Base-by-base conservation (phyloP, 2,888 invertebrate species). In the Timema cristinae region DNA sequence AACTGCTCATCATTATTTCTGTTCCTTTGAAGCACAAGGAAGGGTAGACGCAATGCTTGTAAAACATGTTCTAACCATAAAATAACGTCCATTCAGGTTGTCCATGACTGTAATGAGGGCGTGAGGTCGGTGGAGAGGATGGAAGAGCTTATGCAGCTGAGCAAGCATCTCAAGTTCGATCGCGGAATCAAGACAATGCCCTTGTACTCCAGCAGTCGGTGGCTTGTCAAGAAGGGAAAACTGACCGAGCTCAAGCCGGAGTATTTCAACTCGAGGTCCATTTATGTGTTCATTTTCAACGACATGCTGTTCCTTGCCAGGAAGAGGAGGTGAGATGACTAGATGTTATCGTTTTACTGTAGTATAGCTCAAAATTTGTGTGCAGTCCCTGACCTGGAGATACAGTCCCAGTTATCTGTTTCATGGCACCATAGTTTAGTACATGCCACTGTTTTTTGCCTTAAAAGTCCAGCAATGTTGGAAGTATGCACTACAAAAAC, bases 121-220 rank as follows among this genome's bases (percentile, higher is more conserved):
- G 63, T 63, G 63, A 5, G 63, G 4, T 9, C 63, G 11, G 63
- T 63, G 47, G 63, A 63, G 47, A 32, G 63, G 11, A 63, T 63
- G 63, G 63, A 63, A 48, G 63, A 63, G 47, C 63, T 63, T 10
- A 10, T 63, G 63, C 11, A 32, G 47, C 63, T 63, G 47, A 63
- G 63, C 63, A 47, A 63, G 63, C 63, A 63, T 5, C 32, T 63
- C 63, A 63, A 63, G 63, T 63, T 63, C 63, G 63, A 63, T 13
- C 32, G 63, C 8, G 63, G 63, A 6, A 15, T 63, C 47, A 63
- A 47, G 63, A 63, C 13, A 13, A 6, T 15, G 63, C 63, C 61
- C 10, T 7, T 61, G 16, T 61, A 61, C 61, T 61, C 47, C 32
- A 61, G 61, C 32, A 61, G 48, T 48, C 61, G 61, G 47, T 61